These are phyloP conservation scores for Heloderma charlesbogerti DNA, from an alignment of 2,113 vertebrate species.

Conservation along the genomic window DNA sequence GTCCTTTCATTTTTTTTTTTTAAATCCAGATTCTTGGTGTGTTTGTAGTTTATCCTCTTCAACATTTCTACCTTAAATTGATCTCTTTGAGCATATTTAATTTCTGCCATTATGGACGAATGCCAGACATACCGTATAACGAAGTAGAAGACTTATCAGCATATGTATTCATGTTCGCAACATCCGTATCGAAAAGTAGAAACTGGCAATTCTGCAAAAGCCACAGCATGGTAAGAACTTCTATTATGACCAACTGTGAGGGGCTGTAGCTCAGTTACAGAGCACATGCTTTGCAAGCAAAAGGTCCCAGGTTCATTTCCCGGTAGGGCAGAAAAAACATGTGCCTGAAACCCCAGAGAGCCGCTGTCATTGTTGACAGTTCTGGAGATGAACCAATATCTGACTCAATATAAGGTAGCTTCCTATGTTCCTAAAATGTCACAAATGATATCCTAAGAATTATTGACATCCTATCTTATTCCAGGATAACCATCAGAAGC, in stretches of 20 bases:
- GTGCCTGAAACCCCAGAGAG: too few relatives aligned
- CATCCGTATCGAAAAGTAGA: neutral
- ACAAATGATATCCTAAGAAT: neutral
- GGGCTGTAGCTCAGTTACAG: too few relatives aligned
- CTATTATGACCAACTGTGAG: neutral
- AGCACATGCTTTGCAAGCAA: too few relatives aligned
- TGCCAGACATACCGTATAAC: neutral
- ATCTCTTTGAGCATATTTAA: neutral
- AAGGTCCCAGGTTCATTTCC: too few relatives aligned
- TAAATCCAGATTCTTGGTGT: slow-evolving; percentile 62
- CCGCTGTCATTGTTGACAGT: too few relatives aligned
- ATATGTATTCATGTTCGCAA: slow-evolving; percentile 7
- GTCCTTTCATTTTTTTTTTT: slow-evolving; percentile 51
- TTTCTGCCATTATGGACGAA: slow-evolving; percentile 5
- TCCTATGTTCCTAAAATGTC: neutral
- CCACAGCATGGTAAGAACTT: neutral
- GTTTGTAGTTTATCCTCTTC: slow-evolving; percentile 36
- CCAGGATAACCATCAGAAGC: neutral
- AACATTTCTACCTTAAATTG: neutral
- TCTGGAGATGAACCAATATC: too few relatives aligned
- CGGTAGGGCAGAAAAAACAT: too few relatives aligned
- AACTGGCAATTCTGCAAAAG: neutral
- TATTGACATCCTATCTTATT: neutral
- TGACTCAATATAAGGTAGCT: too few relatives aligned
- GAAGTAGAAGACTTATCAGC: neutral